phyloP scores from a whole-genome alignment of 2,797 vertebrate genomes.

The Eulemur mongoz region DNA sequence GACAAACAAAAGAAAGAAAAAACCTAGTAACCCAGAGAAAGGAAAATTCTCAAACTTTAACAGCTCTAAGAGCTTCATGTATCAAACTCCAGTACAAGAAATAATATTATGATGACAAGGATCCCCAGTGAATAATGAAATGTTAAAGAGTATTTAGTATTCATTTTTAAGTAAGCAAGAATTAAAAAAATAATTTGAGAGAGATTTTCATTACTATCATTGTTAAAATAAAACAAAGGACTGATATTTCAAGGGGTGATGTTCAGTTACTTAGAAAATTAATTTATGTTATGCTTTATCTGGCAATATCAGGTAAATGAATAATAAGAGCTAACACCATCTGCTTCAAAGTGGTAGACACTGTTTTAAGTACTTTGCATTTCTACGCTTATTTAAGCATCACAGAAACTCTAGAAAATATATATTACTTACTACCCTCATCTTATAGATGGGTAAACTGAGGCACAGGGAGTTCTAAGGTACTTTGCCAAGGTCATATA shows the following conservation, averaged over 20 bases:
- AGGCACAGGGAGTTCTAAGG: not conserved
- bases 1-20: not conserved
- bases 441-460: not conserved
- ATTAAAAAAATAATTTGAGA: not conserved
- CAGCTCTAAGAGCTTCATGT: not conserved
- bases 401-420: not conserved
- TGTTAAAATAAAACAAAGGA: not conserved
- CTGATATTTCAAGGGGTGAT: not conserved
- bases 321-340: not conserved
- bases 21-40: not conserved
- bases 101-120: not conserved
- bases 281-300: not conserved
- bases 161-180: not conserved
- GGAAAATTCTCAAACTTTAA: not conserved
- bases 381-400: not conserved
- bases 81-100: not conserved
- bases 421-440: not conserved
- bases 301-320: not conserved
- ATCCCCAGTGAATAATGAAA: not conserved
- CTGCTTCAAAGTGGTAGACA: not conserved
- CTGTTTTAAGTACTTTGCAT: not conserved
- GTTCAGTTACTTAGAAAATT: constrained; percentile 8
- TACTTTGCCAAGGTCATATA: not conserved
- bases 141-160: not conserved
- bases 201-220: not conserved